Conservation (phyloP, 2,113 vertebrate species). For the Carettochelys insculpta region DNA sequence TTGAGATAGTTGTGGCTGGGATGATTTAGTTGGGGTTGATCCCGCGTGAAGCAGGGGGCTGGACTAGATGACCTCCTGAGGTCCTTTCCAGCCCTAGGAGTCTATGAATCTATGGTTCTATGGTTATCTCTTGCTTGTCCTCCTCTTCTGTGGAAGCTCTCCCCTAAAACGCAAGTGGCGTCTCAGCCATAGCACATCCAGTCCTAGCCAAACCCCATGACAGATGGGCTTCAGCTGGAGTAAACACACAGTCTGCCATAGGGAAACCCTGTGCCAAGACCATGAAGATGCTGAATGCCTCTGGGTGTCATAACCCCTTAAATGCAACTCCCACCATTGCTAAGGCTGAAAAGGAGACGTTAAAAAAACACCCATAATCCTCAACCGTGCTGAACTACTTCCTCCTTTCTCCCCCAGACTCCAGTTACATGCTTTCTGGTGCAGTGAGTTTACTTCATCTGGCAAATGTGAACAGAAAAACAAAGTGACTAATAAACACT, state of each 20-base stretch:
- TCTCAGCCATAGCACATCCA: not conserved
- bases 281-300: not conserved
- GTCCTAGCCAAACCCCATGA: not conserved
- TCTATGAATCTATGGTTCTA: too few species aligned
- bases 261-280: not conserved
- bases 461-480: not conserved
- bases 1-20: too few species aligned
- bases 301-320: not conserved
- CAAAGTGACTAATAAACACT: not conserved
- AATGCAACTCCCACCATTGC: not conserved
- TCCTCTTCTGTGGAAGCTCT: fast-evolving
- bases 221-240: not conserved
- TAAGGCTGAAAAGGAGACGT: not conserved
- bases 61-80: too few species aligned
- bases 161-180: not conserved
- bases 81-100: too few species aligned
- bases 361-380: not conserved
- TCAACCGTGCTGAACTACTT: not conserved
- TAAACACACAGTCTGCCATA: not conserved
- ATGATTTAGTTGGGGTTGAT: too few species aligned
- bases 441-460: not conserved
- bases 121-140: not conserved
- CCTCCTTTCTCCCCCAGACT: fast-evolving
- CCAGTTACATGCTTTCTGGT: not conserved
- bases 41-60: too few species aligned